Base-by-base conservation (phyloP, 2,888 invertebrate species). In the Diadromus collaris region DNA sequence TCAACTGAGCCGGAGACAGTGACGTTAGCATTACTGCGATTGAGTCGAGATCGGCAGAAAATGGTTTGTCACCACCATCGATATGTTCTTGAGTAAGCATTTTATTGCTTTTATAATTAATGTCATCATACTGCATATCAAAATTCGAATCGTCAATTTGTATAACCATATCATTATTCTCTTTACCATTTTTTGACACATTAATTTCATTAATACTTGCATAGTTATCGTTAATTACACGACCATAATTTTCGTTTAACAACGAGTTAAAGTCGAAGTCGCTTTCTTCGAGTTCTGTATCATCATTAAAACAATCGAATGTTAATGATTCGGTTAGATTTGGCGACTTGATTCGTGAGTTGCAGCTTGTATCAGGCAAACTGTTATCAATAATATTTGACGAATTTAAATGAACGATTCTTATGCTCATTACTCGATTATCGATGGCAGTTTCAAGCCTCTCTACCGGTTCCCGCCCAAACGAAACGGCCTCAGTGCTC, bases 11-110 rank as follows among this genome's bases (percentile, higher is more conserved):
- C 13, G 65, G 16, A 21, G 21, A 10, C 7, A 64, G 21, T 58
- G 58, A 16, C 54, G 34, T 58, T 34, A 65, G 65, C 58, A 34
- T 46, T 24, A 44, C 58, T 34, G 64, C 65, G 56, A 73, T 46
- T 44, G 56, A 56, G 2, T 34, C 38, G 21, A 65, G 32, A 48
- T 58, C 46, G 7, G 58, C 65, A 32, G 24, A 64, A 46, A 64
- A 32, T 7, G 32, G 7, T 1, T 7, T 7, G 32, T 32, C 7
- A 32, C 6, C 7, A 32, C 32, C 32, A 32, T 0, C 6, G 32
- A 32, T 7, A 32, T 32, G 6, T 5, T 32, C 6, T 32, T 1
- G 32, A 32, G 32, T 32, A 32, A 32, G 32, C 32, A 32, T 7
- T 32, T 6, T 6, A 32, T 32, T 32, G 7, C 6, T 0, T 7